These are phyloP conservation scores for Melanotaenia maccullochi DNA, from an alignment of 2,797 vertebrate species.

Conservation along the genomic window DNA sequence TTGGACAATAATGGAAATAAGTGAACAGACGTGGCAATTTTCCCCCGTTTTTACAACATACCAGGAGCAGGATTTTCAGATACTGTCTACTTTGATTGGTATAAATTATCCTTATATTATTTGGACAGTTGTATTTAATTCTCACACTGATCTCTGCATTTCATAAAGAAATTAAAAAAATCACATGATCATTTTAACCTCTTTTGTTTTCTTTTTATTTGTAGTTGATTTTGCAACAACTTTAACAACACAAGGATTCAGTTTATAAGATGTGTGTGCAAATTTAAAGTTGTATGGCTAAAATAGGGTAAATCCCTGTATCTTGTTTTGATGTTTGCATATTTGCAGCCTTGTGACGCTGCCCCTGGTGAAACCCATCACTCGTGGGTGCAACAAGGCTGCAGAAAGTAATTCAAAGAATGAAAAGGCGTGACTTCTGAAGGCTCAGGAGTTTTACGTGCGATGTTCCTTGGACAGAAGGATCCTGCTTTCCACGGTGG, in stretches of 20 bases:
- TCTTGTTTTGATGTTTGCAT: not conserved
- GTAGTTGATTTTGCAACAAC: not conserved
- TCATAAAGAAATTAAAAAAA: not conserved
- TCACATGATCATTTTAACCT: not conserved
- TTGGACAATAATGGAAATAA: not conserved
- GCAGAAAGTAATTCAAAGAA: slow-evolving; percentile 78
- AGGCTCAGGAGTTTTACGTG: slow-evolving; percentile 77
- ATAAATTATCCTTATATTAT: not conserved
- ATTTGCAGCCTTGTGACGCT: slow-evolving; percentile 61
- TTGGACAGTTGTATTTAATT: not conserved
- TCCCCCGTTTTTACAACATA: not conserved
- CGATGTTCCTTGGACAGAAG: slow-evolving; percentile 84
- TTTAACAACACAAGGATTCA: not conserved
- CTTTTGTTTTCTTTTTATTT: not conserved
- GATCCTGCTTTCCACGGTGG: slow-evolving; percentile 81
- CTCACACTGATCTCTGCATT: not conserved
- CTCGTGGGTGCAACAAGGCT: slow-evolving; percentile 67
- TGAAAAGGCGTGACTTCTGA: slow-evolving; percentile 80
- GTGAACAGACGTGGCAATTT: not conserved
- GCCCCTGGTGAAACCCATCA: slow-evolving; percentile 58
- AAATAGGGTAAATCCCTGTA: no score
- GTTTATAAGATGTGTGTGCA: not conserved
- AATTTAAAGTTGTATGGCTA: not conserved
- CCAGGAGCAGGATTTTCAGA: not conserved
- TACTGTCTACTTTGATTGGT: not conserved